Percentiles rank a stretch among this genome's conserved stretches.
These are phyloP conservation scores for Coenonympha glycerion DNA, from an alignment of 2,888 invertebrate genomes.

Conservation along the genomic window DNA sequence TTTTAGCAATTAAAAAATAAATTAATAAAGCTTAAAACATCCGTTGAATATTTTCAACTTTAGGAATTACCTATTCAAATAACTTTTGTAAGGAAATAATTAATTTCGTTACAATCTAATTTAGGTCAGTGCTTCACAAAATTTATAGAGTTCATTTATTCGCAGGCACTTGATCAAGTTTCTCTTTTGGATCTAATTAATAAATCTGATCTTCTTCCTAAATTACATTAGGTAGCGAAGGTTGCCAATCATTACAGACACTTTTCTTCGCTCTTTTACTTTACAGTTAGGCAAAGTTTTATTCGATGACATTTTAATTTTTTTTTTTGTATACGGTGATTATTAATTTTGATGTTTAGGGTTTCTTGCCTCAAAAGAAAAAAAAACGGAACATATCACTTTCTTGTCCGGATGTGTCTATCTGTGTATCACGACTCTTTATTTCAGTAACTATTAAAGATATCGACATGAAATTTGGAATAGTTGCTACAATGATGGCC, in stretches of 20 bases:
- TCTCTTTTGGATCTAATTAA: neutral
- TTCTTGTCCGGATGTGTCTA: too few species aligned
- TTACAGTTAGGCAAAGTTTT: too few species aligned
- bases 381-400: neutral
- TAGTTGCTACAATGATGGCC: too few species aligned
- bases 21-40: neutral
- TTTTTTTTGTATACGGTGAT: too few species aligned
- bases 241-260: neutral
- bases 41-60: neutral
- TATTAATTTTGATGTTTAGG: too few species aligned
- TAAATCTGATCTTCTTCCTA: neutral
- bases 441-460: too few species aligned
- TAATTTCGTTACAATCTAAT: constrained; percentile 4
- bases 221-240: neutral
- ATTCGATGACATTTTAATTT: too few species aligned
- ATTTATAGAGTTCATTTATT: constrained; percentile 3
- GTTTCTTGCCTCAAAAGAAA: neutral
- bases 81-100: neutral
- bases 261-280: too few species aligned
- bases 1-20: too few species aligned
- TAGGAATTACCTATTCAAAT: neutral
- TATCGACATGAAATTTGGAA: too few species aligned
- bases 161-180: neutral
- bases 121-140: neutral
- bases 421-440: too few species aligned